phyloP scores from a whole-genome alignment of 1,140 invertebrate genomes.

The Aethina tumida region DNA sequence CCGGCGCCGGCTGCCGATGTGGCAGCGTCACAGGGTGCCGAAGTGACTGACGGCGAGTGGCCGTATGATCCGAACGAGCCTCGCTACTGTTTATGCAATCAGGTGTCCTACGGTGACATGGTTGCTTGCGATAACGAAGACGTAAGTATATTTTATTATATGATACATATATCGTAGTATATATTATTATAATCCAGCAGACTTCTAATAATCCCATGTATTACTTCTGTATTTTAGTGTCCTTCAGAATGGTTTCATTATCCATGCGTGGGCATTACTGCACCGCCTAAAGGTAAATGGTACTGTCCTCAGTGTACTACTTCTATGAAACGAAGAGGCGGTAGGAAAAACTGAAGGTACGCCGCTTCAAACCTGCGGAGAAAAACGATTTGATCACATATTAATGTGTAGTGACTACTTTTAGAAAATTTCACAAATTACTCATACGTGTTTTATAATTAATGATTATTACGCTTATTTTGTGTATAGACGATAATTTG shows the following conservation, averaged over 20 bases:
- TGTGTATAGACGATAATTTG: too few species aligned
- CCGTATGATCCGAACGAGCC: slow-evolving; percentile 87
- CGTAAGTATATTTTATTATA: slow-evolving; percentile 45
- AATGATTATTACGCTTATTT: too few species aligned
- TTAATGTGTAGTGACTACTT: too few species aligned
- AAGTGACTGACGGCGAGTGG: slow-evolving; percentile 47
- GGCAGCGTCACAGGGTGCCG: slow-evolving; percentile 17
- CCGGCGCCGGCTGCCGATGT: slow-evolving; percentile 25
- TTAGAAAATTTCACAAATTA: too few species aligned
- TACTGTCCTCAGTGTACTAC: slow-evolving; percentile 92
- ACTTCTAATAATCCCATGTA: not conserved
- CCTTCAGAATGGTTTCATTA: slow-evolving; percentile 99
- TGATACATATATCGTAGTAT: not conserved
- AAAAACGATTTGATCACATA: too few species aligned
- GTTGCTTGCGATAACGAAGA: slow-evolving; percentile 97
- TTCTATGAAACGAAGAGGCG: slow-evolving; percentile 76
- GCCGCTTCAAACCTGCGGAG: too few species aligned
- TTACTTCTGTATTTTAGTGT: slow-evolving; percentile 55
- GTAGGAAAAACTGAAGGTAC: slow-evolving; percentile 52
- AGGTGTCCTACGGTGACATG: slow-evolving; percentile 98
- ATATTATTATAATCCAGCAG: not conserved
- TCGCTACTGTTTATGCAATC: slow-evolving; percentile 94
- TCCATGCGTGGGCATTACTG: slow-evolving; percentile 89
- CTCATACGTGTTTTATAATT: too few species aligned
- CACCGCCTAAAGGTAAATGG: slow-evolving; percentile 97